A percentile compares a stretch with the other conserved stretches of the same genome.
phyloP scores from a whole-genome alignment of 2,888 invertebrate species.

The Theretra japonica region DNA sequence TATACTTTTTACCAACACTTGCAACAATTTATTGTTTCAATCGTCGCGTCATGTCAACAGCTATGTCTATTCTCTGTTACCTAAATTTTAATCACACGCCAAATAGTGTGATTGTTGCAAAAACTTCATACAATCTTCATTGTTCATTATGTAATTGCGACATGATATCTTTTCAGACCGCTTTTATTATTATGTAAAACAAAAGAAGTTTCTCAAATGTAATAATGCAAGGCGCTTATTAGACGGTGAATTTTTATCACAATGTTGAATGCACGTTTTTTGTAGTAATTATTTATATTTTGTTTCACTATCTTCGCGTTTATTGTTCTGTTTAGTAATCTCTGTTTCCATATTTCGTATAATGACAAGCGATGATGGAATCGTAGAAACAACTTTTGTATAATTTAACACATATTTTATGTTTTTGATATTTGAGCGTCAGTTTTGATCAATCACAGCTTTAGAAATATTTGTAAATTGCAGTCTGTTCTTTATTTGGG shows the following conservation, averaged over 20 bases:
- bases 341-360: neutral
- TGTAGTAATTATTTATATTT: conserved; percentile 17
- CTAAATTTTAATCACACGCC: conserved; percentile 21
- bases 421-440: neutral
- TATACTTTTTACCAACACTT: neutral
- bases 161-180: conserved; percentile 10
- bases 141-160: conserved; percentile 24
- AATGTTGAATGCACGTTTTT: conserved; percentile 6
- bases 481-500: too few relatives aligned
- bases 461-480: neutral
- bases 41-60: neutral
- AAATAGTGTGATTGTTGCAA: conserved; percentile 8
- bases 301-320: conserved; percentile 13
- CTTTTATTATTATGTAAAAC: conserved; percentile 21
- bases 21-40: neutral
- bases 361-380: neutral
- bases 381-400: neutral
- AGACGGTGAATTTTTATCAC: neutral
- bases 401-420: neutral
- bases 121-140: conserved; percentile 19
- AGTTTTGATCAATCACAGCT: neutral
- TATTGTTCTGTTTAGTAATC: conserved; percentile 15
- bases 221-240: conserved; percentile 15
- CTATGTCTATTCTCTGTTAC: neutral
- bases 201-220: conserved; percentile 25